A percentile compares a stretch with the other conserved stretches of the same genome.
Evolutionary conservation across 2,797 vertebrate species (phyloP).

Genomic region (Sebastes aleutianus): DNA sequence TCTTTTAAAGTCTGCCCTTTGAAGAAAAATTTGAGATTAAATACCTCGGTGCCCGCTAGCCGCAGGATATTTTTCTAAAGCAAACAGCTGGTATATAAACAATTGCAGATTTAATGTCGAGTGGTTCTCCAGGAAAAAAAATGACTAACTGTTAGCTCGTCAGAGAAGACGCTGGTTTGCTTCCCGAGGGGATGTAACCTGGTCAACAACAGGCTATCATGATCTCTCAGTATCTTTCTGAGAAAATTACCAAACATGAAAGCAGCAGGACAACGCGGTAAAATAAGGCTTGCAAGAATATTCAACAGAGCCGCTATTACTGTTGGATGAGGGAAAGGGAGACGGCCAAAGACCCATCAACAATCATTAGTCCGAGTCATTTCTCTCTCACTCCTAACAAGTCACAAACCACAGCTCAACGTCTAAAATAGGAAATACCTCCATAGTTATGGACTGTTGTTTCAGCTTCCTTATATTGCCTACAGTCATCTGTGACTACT

Average conservation of each 20-base stretch:
- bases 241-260: neutral
- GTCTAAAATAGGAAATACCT: neutral
- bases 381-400: neutral
- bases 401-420: neutral
- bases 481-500: neutral
- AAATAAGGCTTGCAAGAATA: neutral
- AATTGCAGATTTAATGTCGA: neutral
- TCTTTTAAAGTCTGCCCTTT: neutral
- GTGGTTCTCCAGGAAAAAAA: neutral
- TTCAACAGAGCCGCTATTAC: neutral
- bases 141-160: neutral
- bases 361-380: neutral
- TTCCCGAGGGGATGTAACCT: neutral
- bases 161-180: neutral
- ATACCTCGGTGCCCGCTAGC: neutral
- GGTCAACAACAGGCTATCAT: too few species aligned
- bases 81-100: neutral
- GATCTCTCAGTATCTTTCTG: too few species aligned
- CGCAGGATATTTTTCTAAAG: rapidly evolving
- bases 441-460: neutral
- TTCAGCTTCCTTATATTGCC: neutral
- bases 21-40: neutral
- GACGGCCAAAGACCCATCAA: neutral
- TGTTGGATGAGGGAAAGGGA: neutral
- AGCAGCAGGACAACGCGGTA: neutral